These are phyloP conservation scores for Unio delphinus DNA, from an alignment of 2,888 invertebrate genomes.

Conservation along the genomic window DNA sequence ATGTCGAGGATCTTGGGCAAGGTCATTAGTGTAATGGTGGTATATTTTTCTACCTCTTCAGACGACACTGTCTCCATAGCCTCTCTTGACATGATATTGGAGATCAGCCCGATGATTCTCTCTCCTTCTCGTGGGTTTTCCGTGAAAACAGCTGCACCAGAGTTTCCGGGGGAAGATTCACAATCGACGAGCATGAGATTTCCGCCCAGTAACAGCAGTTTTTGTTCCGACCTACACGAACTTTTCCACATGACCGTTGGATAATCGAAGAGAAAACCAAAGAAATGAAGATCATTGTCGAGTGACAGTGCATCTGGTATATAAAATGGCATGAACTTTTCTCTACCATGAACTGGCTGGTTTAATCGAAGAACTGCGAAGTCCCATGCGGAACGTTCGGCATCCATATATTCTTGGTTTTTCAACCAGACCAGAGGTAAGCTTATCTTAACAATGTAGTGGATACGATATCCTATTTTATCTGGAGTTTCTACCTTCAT, in stretches of 20 bases:
- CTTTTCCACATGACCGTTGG: conserved; percentile 45
- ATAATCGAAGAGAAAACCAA: conserved; percentile 47
- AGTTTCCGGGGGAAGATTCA: conserved; percentile 57
- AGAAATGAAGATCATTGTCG: conserved; percentile 51
- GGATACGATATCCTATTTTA: conserved; percentile 49
- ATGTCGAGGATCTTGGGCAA: conserved; percentile 58
- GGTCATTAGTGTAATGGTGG: conserved; percentile 57
- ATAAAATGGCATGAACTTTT: conserved; percentile 53
- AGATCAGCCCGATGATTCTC: conserved; percentile 60
- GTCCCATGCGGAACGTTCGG: conserved; percentile 50
- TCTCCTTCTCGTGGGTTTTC: conserved; percentile 44
- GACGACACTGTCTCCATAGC: conserved; percentile 15
- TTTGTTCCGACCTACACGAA: conserved; percentile 44
- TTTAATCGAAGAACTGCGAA: conserved; percentile 59
- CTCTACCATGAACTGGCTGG: conserved; percentile 49
- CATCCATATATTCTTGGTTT: conserved; percentile 27
- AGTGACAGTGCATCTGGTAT: conserved; percentile 44
- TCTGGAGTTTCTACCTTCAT: conserved; percentile 60
- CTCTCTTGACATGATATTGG: conserved; percentile 45
- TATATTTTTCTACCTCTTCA: conserved; percentile 26
- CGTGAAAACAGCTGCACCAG: conserved; percentile 59
- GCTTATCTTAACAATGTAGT: conserved; percentile 57
- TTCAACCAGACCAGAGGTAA: conserved; percentile 54
- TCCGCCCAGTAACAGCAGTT: conserved; percentile 42
- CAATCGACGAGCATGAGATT: conserved; percentile 58